Evolutionary conservation across 92 coral and sea anemone species (phyloP), one percentile per base, ranked within the genome.

Genomic region (Actinernus sp.): DNA sequence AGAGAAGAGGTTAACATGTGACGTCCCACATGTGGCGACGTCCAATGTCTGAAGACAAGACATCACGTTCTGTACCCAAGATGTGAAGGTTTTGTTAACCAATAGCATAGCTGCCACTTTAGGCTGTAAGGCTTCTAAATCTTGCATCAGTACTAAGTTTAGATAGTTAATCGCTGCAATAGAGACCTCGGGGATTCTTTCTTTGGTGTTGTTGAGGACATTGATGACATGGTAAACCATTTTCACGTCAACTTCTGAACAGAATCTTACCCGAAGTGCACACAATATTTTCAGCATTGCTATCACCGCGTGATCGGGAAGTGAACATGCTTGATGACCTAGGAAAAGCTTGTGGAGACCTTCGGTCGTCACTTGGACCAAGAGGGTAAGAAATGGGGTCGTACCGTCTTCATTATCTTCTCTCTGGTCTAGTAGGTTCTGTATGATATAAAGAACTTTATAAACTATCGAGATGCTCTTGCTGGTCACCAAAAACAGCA

Each of bases 331-430:
- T 54, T 86, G 78, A 41, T 87, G 68, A 52, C 74, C 62, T 48
- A 91, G 85, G 39, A 95, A 91, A 14, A 95, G 54, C 78, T 68
- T 84, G 61, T 76, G 99, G 19, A 95, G 86, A 40, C 71, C 76
- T n/a, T 77, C 76, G 24, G 74, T 28, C 18, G 62, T 24, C 6
- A 68, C 48, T 26, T 38, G 60, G 10, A 58, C 68, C 5, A 58
- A 16, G 36, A 47, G 30, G 4, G 33, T 34, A 0, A 20, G 23
- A 45, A 36, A 7, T 14, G 14, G 7, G 41, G 41, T n/a, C n/a
- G n/a, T n/a, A n/a, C n/a, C n/a, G 6, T 38, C 30, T 4, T 26
- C 44, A 24, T 40, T 33, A 19, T 37, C 40, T 6, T 11, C 53
- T 1, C 2, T 26, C 8, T 26, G 24, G 14, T 28, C 27, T 40